Percentiles rank a stretch among this genome's conserved stretches.
phyloP scores from a whole-genome alignment of 2,113 vertebrate genomes.

The Manacus vitellinus region DNA sequence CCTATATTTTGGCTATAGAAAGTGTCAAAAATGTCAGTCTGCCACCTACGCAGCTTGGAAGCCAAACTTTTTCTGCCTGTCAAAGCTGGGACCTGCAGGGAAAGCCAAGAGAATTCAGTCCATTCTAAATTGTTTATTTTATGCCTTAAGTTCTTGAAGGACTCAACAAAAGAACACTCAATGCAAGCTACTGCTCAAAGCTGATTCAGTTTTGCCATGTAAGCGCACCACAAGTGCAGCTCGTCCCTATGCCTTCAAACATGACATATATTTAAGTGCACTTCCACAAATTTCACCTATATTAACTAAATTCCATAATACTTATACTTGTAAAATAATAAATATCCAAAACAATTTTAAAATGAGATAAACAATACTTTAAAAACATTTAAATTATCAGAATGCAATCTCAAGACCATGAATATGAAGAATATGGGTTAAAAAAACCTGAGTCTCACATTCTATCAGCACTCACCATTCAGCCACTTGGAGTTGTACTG shows the following conservation, averaged over 20 bases:
- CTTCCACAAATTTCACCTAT: not conserved
- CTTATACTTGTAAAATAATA: not conserved
- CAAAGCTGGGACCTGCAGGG: not conserved
- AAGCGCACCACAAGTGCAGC: not conserved
- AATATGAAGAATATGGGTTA: not conserved
- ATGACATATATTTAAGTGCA: not conserved
- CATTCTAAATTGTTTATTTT: not conserved
- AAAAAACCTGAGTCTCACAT: not conserved
- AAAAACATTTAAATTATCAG: not conserved
- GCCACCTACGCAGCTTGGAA: not conserved
- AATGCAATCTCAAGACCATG: not conserved
- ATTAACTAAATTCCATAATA: not conserved
- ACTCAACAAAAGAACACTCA: not conserved
- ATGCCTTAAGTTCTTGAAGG: not conserved
- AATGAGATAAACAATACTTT: not conserved
- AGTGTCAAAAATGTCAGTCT: not conserved
- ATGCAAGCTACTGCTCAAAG: not conserved
- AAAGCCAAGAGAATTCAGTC: not conserved
- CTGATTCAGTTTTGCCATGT: not conserved
- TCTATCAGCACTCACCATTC: slow-evolving; percentile 81
- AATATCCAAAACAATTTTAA: not conserved
- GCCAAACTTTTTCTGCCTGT: not conserved
- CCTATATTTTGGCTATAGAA: not conserved
- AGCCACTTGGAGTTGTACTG: slow-evolving; percentile 99
- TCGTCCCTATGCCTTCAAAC: not conserved